A percentile compares a stretch with the other conserved stretches of the same genome.
Conservation (phyloP, 1,140 invertebrate genomes). For the Hydropsyche tenuis region DNA sequence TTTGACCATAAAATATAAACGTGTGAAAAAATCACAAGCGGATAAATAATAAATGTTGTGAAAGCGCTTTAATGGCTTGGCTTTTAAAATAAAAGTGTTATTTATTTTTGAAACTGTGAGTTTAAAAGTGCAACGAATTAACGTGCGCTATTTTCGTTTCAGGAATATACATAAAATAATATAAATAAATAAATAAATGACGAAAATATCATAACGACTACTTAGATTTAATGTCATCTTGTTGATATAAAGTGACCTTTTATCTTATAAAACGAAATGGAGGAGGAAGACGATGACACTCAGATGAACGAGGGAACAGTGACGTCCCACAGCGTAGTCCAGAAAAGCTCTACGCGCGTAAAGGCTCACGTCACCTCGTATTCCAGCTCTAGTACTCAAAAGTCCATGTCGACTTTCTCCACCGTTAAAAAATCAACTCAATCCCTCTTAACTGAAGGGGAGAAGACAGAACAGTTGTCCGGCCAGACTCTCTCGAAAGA, state of each 20-base stretch:
- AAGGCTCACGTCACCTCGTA: slow-evolving; percentile 44
- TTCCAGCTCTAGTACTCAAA: slow-evolving; percentile 39
- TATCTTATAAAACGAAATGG: slow-evolving; percentile 55
- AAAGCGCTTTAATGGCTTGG: slow-evolving; percentile 26
- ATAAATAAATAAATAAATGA: slow-evolving; percentile 37
- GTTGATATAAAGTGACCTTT: slow-evolving; percentile 17
- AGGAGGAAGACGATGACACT: slow-evolving; percentile 65
- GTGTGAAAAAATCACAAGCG: too few relatives aligned
- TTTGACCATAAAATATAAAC: not conserved
- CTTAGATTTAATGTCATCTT: not conserved
- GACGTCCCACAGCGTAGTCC: slow-evolving; percentile 44
- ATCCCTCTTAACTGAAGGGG: slow-evolving; percentile 39
- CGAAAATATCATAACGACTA: slow-evolving; percentile 24
- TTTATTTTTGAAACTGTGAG: not conserved
- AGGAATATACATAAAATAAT: slow-evolving; percentile 20
- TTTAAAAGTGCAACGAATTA: slow-evolving; percentile 6
- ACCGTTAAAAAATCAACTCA: slow-evolving; percentile 44
- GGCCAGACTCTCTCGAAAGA: slow-evolving; percentile 48
- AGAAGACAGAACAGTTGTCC: slow-evolving; percentile 36
- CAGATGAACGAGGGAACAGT: slow-evolving; percentile 52
- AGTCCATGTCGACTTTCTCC: slow-evolving; percentile 35
- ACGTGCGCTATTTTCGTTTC: slow-evolving; percentile 29
- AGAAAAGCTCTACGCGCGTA: slow-evolving; percentile 42
- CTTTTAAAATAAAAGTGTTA: slow-evolving; percentile 6
- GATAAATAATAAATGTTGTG: slow-evolving; percentile 7